phyloP scores from a whole-genome alignment of 2,113 vertebrate species.

The Isurus oxyrinchus region DNA sequence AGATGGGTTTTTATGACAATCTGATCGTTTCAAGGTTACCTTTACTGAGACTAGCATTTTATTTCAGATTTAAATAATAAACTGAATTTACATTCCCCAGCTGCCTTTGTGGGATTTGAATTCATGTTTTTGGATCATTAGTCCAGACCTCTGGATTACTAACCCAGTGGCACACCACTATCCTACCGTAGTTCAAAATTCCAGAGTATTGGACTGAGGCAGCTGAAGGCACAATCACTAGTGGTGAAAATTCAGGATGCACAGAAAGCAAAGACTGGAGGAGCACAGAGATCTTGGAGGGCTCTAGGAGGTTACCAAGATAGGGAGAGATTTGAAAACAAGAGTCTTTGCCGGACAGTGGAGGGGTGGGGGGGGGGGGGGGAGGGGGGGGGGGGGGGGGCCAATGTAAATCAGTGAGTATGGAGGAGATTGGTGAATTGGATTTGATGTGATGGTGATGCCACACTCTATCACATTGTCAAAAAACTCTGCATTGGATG shows the following conservation, averaged over 20 bases:
- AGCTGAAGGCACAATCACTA: neutral
- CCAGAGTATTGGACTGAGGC: neutral
- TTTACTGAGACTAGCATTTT: neutral
- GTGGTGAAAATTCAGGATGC: neutral
- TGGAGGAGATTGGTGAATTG: neutral
- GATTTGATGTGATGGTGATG: neutral
- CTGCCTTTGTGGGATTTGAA: too few relatives aligned
- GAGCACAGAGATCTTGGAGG: neutral
- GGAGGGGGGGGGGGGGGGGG: too few relatives aligned
- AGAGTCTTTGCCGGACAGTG: neutral
- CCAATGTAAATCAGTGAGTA: neutral
- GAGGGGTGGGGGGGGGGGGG: too few relatives aligned
- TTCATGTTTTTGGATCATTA: neutral
- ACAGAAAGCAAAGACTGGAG: neutral
- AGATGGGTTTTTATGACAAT: neutral
- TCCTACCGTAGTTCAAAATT: neutral
- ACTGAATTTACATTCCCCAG: neutral
- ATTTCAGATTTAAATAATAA: neutral
- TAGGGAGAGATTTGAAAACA: neutral
- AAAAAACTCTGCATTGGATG: neutral
- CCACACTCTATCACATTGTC: neutral
- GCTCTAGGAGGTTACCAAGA: neutral
- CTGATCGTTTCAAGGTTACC: neutral
- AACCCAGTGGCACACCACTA: neutral
- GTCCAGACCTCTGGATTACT: neutral